These are phyloP conservation scores for Palaemon carinicauda DNA, from an alignment of 1,140 invertebrate species.

Conservation along the genomic window DNA sequence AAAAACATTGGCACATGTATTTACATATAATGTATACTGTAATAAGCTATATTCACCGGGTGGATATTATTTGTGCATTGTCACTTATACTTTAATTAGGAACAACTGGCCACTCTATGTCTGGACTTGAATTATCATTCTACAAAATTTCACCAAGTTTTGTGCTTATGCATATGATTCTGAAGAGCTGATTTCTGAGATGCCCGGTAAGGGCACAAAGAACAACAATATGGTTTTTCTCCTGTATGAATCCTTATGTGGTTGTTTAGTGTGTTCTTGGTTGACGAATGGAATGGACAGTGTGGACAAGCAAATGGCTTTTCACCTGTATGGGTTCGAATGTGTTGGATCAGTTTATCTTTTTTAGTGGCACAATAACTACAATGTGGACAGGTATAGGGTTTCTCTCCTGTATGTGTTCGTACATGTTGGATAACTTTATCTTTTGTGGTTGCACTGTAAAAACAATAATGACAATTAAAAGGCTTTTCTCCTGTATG, in stretches of 20 bases:
- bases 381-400: slow-evolving; percentile 40
- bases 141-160: not conserved
- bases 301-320: slow-evolving; percentile 31
- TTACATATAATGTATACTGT: no score
- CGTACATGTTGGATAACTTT: slow-evolving; percentile 41
- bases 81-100: no score
- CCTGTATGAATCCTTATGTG: slow-evolving; percentile 37
- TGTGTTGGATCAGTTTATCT: slow-evolving; percentile 31
- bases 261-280: slow-evolving; percentile 36
- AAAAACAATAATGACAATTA: slow-evolving; percentile 42
- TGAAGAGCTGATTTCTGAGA: not conserved
- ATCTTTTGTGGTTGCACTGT: slow-evolving; percentile 42
- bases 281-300: slow-evolving; percentile 35
- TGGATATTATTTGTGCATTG: no score
- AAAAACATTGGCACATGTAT: no score
- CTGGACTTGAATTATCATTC: no score
- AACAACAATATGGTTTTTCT: slow-evolving; percentile 30
- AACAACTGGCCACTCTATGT: no score
- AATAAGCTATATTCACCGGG: no score
- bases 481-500: slow-evolving; percentile 47
- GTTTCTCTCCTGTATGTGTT: slow-evolving; percentile 39
- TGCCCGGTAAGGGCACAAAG: not conserved
- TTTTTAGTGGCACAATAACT: slow-evolving; percentile 40
- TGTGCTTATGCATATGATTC: not conserved
- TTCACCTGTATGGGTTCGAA: slow-evolving; percentile 37